These are phyloP conservation scores for Lamellibrachia columna DNA, from an alignment of 2,888 invertebrate genomes.

Conservation along the genomic window DNA sequence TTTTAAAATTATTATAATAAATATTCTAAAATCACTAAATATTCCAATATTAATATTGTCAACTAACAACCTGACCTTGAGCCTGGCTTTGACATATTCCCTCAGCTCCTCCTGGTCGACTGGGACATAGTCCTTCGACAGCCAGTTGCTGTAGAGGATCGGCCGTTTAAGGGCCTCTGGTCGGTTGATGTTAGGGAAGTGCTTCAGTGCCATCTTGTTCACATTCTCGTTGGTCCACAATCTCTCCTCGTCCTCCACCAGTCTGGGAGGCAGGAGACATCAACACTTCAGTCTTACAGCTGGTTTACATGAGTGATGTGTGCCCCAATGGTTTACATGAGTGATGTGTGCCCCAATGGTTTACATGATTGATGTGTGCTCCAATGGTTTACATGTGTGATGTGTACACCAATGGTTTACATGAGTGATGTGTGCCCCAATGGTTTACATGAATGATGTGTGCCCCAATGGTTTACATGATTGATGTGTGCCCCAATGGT, in stretches of 20 bases:
- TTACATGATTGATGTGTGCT: too few species aligned
- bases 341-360: too few species aligned
- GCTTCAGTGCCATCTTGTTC: constrained; percentile 79
- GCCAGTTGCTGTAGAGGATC: constrained; percentile 98
- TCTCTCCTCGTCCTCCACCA: constrained; percentile 94
- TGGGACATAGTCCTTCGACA: constrained; percentile 97
- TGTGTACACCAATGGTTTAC: too few species aligned
- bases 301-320: too few species aligned
- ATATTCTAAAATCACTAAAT: too few species aligned
- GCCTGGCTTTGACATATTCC: constrained; percentile 94
- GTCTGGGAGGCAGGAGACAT: constrained; percentile 51
- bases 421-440: too few species aligned
- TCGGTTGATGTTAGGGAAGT: constrained; percentile 89
- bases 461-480: too few species aligned
- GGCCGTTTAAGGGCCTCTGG: constrained; percentile 90
- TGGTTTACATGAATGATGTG: too few species aligned
- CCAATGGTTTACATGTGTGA: too few species aligned
- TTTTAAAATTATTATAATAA: too few species aligned
- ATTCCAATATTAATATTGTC: neutral
- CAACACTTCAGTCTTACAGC: neutral
- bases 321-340: too few species aligned
- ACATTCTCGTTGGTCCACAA: constrained; percentile 99
- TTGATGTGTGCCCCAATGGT: too few species aligned
- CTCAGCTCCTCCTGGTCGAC: constrained; percentile 93
- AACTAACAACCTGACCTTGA: constrained; percentile 75